Conservation (phyloP, 2,888 invertebrate species). For the Brachyopa scutellaris region DNA sequence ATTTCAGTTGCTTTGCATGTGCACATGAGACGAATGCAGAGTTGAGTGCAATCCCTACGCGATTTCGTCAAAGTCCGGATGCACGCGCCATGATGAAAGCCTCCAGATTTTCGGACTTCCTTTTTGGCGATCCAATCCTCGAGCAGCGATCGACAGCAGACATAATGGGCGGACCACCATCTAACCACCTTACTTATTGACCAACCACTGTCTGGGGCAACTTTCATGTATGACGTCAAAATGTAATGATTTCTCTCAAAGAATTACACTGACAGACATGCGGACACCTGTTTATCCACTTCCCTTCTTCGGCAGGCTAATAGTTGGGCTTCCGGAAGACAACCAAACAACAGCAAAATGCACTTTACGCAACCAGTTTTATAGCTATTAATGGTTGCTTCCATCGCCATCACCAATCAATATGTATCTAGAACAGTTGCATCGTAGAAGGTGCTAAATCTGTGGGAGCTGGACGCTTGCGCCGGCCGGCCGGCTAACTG, state of each 20-base stretch:
- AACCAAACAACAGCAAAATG: slow-evolving; percentile 54
- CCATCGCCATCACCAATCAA: slow-evolving; percentile 54
- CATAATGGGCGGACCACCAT: slow-evolving; percentile 39
- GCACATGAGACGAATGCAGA: slow-evolving; percentile 56
- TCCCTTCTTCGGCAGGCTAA: slow-evolving; percentile 34
- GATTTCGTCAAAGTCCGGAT: slow-evolving; percentile 55
- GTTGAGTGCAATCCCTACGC: slow-evolving; percentile 52
- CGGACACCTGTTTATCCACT: slow-evolving; percentile 63
- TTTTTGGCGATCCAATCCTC: slow-evolving; percentile 52
- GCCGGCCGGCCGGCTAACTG: slow-evolving; percentile 43
- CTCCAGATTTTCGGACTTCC: slow-evolving; percentile 66
- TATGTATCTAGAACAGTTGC: slow-evolving; percentile 63
- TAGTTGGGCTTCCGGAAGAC: slow-evolving; percentile 64
- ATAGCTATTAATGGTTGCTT: slow-evolving; percentile 60
- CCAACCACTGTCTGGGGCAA: slow-evolving; percentile 48
- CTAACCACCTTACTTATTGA: neutral
- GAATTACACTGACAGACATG: no score
- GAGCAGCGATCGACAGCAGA: slow-evolving; percentile 38
- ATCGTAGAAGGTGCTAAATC: slow-evolving; percentile 39
- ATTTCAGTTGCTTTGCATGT: slow-evolving; percentile 58
- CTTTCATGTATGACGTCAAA: slow-evolving; percentile 66
- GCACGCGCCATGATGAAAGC: slow-evolving; percentile 58
- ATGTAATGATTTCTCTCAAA: slow-evolving; percentile 13
- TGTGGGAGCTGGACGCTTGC: slow-evolving; percentile 47
- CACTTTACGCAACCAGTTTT: slow-evolving; percentile 56